These are phyloP conservation scores for Chironomus riparius DNA, from an alignment of 2,888 invertebrate species.

Conservation along the genomic window DNA sequence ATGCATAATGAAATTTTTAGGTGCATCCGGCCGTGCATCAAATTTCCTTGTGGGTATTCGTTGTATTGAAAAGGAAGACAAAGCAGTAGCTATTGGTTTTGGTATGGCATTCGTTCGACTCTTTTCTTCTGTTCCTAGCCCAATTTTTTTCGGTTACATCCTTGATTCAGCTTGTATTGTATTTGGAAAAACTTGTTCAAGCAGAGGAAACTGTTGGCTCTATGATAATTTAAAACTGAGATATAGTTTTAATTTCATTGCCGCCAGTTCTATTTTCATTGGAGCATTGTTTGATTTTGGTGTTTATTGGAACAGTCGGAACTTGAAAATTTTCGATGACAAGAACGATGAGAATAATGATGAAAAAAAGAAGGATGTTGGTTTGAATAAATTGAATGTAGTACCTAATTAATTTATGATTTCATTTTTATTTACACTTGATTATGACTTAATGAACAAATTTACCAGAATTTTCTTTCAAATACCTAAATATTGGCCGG, in stretches of 20 bases:
- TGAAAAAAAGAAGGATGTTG: not conserved
- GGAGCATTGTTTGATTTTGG: constrained; percentile 51
- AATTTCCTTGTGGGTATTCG: constrained; percentile 53
- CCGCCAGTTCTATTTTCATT: constrained; percentile 42
- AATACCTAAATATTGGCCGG: too few relatives aligned
- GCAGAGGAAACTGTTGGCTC: constrained; percentile 53
- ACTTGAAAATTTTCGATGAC: constrained; percentile 51
- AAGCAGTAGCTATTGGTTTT: constrained; percentile 54
- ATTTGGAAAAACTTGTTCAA: constrained; percentile 25
- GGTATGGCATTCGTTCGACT: constrained; percentile 52
- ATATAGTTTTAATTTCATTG: constrained; percentile 46
- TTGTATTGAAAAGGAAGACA: constrained; percentile 57
- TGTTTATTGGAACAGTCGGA: constrained; percentile 53
- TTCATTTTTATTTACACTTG: too few relatives aligned
- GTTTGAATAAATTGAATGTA: too few relatives aligned
- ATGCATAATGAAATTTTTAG: constrained; percentile 50
- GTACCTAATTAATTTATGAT: too few relatives aligned
- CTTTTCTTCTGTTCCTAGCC: constrained; percentile 57
- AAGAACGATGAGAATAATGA: not conserved
- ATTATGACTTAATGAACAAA: too few relatives aligned
- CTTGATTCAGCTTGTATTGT: constrained; percentile 41
- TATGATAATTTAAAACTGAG: constrained; percentile 49
- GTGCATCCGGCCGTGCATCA: constrained; percentile 53
- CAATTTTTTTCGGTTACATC: constrained; percentile 58
- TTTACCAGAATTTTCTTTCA: too few relatives aligned